A percentile compares a stretch with the other conserved stretches of the same genome.
These are phyloP conservation scores for Automeris io DNA, from an alignment of 2,888 invertebrate genomes.

Conservation along the genomic window DNA sequence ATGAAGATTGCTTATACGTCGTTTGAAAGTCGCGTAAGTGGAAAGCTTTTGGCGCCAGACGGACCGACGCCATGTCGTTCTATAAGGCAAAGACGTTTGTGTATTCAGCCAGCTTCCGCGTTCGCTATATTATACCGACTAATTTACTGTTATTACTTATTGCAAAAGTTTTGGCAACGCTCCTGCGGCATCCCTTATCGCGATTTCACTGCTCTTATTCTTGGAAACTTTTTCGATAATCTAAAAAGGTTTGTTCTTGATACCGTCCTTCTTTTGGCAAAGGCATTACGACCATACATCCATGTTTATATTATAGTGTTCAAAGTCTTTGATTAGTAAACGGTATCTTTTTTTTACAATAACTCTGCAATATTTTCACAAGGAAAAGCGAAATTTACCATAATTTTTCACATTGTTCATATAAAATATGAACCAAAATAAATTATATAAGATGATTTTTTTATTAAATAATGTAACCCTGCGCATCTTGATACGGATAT, in stretches of 20 bases:
- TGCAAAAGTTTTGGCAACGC: constrained; percentile 38
- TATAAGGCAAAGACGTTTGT: constrained; percentile 39
- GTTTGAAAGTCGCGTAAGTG: constrained; percentile 27
- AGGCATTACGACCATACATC: too few species aligned
- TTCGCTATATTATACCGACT: constrained; percentile 48
- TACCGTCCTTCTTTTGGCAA: not conserved
- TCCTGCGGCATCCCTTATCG: constrained; percentile 24
- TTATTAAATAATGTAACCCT: too few species aligned
- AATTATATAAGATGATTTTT: too few species aligned
- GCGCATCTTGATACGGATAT: too few species aligned
- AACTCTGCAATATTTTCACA: too few species aligned
- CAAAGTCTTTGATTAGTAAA: too few species aligned
- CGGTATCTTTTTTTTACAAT: too few species aligned
- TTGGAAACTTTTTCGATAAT: not conserved
- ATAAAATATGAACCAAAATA: too few species aligned
- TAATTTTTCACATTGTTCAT: too few species aligned
- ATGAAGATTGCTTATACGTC: constrained; percentile 15
- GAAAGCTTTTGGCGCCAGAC: constrained; percentile 57
- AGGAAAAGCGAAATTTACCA: too few species aligned
- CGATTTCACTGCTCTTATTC: constrained; percentile 17
- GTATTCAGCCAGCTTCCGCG: constrained; percentile 52
- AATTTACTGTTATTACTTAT: constrained; percentile 63
- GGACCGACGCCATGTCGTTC: constrained; percentile 51
- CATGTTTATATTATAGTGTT: too few species aligned
- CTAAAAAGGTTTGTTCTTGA: not conserved